Base-by-base conservation (phyloP, 2,797 vertebrate species). In the Catharus ustulatus region DNA sequence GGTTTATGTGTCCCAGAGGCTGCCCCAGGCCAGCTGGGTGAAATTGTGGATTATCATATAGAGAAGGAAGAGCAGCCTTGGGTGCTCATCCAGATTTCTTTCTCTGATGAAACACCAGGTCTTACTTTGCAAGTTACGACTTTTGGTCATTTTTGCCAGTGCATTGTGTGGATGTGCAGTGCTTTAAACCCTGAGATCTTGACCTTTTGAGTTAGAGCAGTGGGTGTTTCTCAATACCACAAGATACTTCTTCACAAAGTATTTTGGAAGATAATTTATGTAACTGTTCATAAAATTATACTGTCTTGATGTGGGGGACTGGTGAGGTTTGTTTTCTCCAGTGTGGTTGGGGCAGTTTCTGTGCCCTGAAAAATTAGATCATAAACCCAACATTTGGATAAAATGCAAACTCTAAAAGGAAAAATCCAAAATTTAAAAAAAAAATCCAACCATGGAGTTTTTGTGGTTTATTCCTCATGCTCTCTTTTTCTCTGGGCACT, bases 221-320 rank as follows among this genome's bases (percentile, higher is more conserved):
- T 78, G 27, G 23, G 19, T 87, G 10, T 89, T 89, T 87, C 88
- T 90, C 45, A 74, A 54, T 87, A 67, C 38, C 43, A 49, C 63
- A 87, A 55, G 59, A 73, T 73, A 43, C 63, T 91, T 84, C 63
- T 84, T 91, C 83, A 90, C 15, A 46, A 42, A 87, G 49, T 63
- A 51, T 90, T 90, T 90, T 67, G 52, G 75, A 82, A 71, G 61
- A 46, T 84, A 79, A 61, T 93, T 94, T 86, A 57, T 87, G 57
- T 73, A 77, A 66, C 75, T 73, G 23, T 52, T 92, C 46, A 36
- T 68, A 52, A 87, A 91, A 74, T 84, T 76, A 76, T n/a, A 26
- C 11, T 52, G 55, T 57, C 74, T 84, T 89, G 80, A 61, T 79
- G 48, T 84, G 72, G 29, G 46, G 45, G 63, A 75, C 72, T 79